Base-by-base conservation (phyloP, 2,113 vertebrate species). In the Syngnathus typhle region DNA sequence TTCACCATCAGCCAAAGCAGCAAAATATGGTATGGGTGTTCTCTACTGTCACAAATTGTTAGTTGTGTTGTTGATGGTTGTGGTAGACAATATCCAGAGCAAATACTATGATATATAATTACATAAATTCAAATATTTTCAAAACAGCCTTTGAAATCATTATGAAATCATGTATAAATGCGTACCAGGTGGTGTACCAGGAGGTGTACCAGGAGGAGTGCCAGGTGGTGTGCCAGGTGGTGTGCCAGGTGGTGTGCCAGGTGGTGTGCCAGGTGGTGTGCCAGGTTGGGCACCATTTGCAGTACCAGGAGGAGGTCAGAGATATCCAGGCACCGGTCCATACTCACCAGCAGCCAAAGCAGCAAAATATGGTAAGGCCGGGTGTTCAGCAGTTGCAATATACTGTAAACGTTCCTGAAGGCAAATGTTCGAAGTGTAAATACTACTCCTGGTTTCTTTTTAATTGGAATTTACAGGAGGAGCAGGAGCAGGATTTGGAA, bases 321-420 rank as follows among this genome's bases (percentile, higher is more conserved):
- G 64, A 43, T 49, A 56, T 9, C 47, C 64, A 37, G 68, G 59
- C 11, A 19, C 21, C 43, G 77, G 77, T 64, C 75, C 76, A 72
- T 82, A 80, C 67, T 78, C 49, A 63, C 65, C 75, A 64, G 77
- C 80, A 58, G 71, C 75, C 4, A 85, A 86, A 83, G 85, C 79
- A 65, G 82, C 81, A 46, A 89, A 87, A 78, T 87, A 85, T 65
- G 72, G 75, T 71, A 72, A 21, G n/a, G n/a, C 1, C 3, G 16
- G 4, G 18, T 37, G 8, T 23, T 18, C 21, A 41, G 10, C 39
- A 62, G 60, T n/a, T 44, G 39, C 41, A 60, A 52, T 60, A 60
- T 11, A 39, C 9, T 55, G 6, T 13, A 27, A 55, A 27, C 21
- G 21, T 56, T 32, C 15, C 6, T 44, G 18, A n/a, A 21, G n/a